Base-by-base conservation (phyloP, 2,888 invertebrate genomes). In the Perdita meconis region DNA sequence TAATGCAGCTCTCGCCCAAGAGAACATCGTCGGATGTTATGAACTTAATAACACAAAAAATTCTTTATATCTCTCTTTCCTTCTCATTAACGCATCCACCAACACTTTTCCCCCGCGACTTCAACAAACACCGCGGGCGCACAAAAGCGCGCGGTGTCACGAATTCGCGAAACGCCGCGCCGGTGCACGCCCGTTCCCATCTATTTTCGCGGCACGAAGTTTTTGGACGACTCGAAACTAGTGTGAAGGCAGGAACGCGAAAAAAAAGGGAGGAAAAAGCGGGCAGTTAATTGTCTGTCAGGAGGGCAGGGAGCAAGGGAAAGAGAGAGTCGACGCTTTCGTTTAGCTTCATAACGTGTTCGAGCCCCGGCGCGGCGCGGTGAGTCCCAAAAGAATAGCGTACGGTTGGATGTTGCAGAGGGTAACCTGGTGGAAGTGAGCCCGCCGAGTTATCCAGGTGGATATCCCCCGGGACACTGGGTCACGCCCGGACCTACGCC, bases 401-500 rank as follows among this genome's bases (percentile, higher is more conserved):
- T 2, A 22, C 34, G 53, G n/a, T 73, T 19, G 24, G 24, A 36
- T 69, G 80, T 85, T 84, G 61, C 88, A 92, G 92, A 92, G 73
- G 92, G 90, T 19, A 92, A 87, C 76, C 87, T 92, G 22, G 89
- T 90, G 51, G 92, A 92, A 75, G 90, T 91, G 69, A 92, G 92
- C 73, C 92, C 92, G 16, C 92, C 92, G 53, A 92, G 91, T 83
- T 92, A 92, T 72, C 90, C 91, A 1, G 90, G 90, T 22, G 89
- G 90, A 12, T 92, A 90, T 78, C 88, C 91, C 24, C 87, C 91
- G 57, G 91, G 90, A 51, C 93, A 94, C 69, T 94, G 94, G 94
- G 92, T 93, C 51, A 93, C 93, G 75, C 93, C 93, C 22, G 93
- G 93, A 34, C 93, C 92, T 56, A 92, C 93, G 53, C 93, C 93